A percentile compares a stretch with the other conserved stretches of the same genome.
These are phyloP conservation scores for Tenthredo distinguenda DNA, from an alignment of 2,888 invertebrate genomes.

Conservation along the genomic window DNA sequence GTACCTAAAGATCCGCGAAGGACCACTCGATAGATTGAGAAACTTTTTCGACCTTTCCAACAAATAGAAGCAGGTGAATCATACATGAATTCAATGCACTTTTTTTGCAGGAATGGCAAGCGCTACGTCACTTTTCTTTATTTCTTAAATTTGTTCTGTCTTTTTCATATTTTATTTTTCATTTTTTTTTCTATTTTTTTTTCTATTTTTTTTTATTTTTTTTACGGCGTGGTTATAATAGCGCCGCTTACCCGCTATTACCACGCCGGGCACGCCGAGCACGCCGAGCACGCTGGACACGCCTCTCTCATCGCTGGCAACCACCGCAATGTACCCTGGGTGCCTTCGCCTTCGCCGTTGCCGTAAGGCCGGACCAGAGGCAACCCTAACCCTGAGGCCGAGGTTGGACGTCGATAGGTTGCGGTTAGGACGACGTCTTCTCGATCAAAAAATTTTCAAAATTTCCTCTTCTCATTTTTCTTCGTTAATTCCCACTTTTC, in stretches of 20 bases:
- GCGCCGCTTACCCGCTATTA: slow-evolving; percentile 66
- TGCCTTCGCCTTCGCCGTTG: slow-evolving; percentile 51
- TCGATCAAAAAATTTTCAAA: not conserved
- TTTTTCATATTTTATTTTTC: too few species aligned
- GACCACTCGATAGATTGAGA: too few species aligned
- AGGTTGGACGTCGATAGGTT: not conserved
- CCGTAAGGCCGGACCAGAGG: slow-evolving; percentile 39
- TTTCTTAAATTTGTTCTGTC: too few species aligned
- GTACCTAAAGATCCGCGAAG: not conserved
- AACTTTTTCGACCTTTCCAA: too few species aligned
- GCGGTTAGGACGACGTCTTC: slow-evolving; percentile 23
- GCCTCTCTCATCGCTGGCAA: slow-evolving; percentile 70
- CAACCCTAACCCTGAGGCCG: slow-evolving; percentile 48
- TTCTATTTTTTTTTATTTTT: not conserved
- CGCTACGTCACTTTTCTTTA: too few species aligned
- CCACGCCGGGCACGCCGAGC: slow-evolving; percentile 55
- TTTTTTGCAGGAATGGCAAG: too few species aligned
- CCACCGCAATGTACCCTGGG: slow-evolving; percentile 50
- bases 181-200: not conserved
- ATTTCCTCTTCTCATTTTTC: not conserved
- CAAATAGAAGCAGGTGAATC: too few species aligned
- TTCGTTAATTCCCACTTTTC: not conserved
- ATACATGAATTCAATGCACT: too few species aligned
- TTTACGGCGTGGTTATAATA: slow-evolving; percentile 46
- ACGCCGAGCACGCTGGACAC: slow-evolving; percentile 61